A percentile compares a stretch with the other conserved stretches of the same genome.
phyloP scores from a whole-genome alignment of 2,797 vertebrate genomes.

The Acrossocheilus fasciatus region DNA sequence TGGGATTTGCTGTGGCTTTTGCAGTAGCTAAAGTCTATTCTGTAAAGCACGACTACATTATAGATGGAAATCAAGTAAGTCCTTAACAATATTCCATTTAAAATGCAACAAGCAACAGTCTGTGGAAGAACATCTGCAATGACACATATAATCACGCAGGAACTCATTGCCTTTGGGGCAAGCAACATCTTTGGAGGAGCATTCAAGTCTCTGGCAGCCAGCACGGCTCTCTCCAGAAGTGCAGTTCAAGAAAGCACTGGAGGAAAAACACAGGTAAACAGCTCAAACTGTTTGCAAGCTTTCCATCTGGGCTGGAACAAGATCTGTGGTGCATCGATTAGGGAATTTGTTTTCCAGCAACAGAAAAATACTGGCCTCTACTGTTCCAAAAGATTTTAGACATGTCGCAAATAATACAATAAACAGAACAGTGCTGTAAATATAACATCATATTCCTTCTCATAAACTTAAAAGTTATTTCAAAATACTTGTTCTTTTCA shows the following conservation, averaged over 20 bases:
- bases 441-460: background rate
- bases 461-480: background rate
- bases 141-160: constrained; percentile 72
- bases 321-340: background rate
- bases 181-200: constrained; percentile 90
- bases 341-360: background rate
- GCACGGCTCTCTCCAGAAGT: constrained; percentile 92
- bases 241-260: constrained; percentile 96
- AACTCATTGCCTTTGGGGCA: constrained; percentile 93
- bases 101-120: background rate
- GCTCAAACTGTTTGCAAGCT: constrained; percentile 15
- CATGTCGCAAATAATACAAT: background rate
- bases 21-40: constrained; percentile 95
- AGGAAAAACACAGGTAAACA: constrained; percentile 94
- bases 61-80: constrained; percentile 91
- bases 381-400: constrained; percentile 9
- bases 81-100: background rate
- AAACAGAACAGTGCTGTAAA: background rate
- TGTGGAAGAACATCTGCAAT: background rate
- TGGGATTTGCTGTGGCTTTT: constrained; percentile 92
- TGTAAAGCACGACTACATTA: constrained; percentile 90
- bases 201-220: constrained; percentile 90
- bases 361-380: constrained; percentile 48
- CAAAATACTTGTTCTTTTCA: background rate
- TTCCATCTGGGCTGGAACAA: background rate